These are phyloP conservation scores for Chloropsis cyanopogon DNA, from an alignment of 2,113 vertebrate species.

Conservation along the genomic window DNA sequence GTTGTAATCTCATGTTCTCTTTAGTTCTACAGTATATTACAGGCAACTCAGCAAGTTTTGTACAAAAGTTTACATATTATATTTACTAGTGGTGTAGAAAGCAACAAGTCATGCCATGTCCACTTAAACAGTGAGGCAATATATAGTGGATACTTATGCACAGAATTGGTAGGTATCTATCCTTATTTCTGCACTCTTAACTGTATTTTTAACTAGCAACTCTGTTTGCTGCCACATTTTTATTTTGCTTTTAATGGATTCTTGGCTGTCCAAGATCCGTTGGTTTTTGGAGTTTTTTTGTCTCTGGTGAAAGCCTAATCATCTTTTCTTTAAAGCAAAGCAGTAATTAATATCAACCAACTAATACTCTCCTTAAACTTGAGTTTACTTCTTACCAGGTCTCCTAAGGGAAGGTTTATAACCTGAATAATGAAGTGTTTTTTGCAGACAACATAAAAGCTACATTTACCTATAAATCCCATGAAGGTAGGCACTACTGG, in stretches of 20 bases:
- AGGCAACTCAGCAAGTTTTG: background rate
- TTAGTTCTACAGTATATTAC: background rate
- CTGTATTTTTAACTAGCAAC: background rate
- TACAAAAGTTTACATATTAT: background rate
- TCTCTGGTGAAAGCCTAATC: background rate
- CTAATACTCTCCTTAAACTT: background rate
- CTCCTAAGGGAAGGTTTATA: conserved; percentile 3
- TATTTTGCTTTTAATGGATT: background rate
- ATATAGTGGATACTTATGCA: background rate
- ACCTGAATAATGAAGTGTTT: background rate
- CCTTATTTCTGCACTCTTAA: background rate
- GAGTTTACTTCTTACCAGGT: background rate
- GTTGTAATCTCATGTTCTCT: background rate
- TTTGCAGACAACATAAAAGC: conserved; percentile 25
- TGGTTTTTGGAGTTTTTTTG: background rate
- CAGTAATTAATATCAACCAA: background rate
- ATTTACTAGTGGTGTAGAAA: background rate
- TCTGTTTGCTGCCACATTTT: background rate
- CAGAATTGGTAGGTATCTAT: background rate
- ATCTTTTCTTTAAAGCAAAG: background rate
- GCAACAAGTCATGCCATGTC: background rate
- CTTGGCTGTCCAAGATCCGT: background rate
- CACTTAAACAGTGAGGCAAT: background rate
- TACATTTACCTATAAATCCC: background rate
- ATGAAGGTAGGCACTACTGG: background rate